These are phyloP conservation scores for Adelges cooleyi DNA, from an alignment of 1,140 invertebrate species.

Conservation along the genomic window DNA sequence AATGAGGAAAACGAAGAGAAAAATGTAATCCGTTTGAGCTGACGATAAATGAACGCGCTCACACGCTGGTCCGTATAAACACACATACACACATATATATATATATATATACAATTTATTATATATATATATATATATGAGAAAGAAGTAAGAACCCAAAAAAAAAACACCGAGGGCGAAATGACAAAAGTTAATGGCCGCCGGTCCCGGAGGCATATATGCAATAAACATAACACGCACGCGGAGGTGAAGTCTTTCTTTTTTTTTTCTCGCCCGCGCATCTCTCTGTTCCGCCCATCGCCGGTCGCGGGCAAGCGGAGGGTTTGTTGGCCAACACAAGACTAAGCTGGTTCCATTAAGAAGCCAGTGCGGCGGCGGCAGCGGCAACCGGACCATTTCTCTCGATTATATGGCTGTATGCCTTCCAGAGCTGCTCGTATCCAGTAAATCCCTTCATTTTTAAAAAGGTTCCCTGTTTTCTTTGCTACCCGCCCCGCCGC, in stretches of 20 bases:
- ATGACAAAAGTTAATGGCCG: conserved; percentile 28
- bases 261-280: no score
- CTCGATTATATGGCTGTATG: conserved; percentile 24
- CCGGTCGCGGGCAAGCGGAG: no score
- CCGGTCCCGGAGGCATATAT: conserved; percentile 28
- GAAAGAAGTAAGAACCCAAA: neutral
- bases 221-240: conserved; percentile 28
- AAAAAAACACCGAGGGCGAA: neutral
- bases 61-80: neutral
- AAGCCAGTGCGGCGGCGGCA: conserved; percentile 8
- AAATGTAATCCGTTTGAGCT: conserved; percentile 17
- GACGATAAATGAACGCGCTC: conserved; percentile 1
- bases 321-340: conserved; percentile 14
- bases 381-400: conserved; percentile 22
- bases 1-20: neutral
- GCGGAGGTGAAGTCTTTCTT: no score
- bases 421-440: conserved; percentile 20
- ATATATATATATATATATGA: conserved; percentile 20
- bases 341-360: conserved; percentile 29
- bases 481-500: neutral
- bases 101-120: neutral
- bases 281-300: no score
- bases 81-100: neutral
- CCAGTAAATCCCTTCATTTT: conserved; percentile 29
- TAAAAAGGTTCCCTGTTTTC: conserved; percentile 28